Evolutionary conservation across 2,113 vertebrate genomes (phyloP), one percentile per base, ranked within the genome.

Genomic region (Callaeas wilsoni): DNA sequence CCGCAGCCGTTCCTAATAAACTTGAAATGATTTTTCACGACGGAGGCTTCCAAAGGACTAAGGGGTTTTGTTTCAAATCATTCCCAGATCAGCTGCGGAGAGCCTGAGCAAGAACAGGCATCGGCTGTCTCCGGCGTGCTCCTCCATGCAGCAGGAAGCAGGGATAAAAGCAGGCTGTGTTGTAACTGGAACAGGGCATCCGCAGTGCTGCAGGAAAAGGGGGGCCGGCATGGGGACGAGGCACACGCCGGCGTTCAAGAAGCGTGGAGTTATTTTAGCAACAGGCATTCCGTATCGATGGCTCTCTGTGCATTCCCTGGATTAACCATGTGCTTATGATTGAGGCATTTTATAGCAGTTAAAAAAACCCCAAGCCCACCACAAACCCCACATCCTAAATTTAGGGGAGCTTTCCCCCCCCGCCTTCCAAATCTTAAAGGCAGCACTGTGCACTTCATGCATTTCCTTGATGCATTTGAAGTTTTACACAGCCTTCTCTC

Each of bases 1-100:
- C 94, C 68, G 65, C 98, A 98, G 98, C 97, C 96, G 98, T 96
- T 98, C 73, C 94, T 89, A 97, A 98, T 98, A 95, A 98, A 97
- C 96, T 94, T 33, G 88, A 97, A 97, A 97, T 92, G 96, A 95
- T 98, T 98, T 93, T 96, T 98, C 95, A 96, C 75, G 47, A 97
- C 37, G 47, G 89, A 95, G 94, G 87, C 80, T 97, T 97, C 95
- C 95, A 97, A 60, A 96, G 89, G 94, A 93, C 95, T 41, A 13
- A 62, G 74, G 93, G 97, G 93, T 95, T 97, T 96, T 92, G 96
- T 97, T 97, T 97, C 97, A 97, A 97, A 98, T 97, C 96, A 97
- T 97, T 98, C 97, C 97, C 98, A 97, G 97, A 95, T 96, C 89
- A 87, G 95, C 91, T 86, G 77, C 17, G 60, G 95, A 96, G 89